These are phyloP conservation scores for Podarcis raffonei DNA, from an alignment of 2,113 vertebrate genomes.

Conservation along the genomic window DNA sequence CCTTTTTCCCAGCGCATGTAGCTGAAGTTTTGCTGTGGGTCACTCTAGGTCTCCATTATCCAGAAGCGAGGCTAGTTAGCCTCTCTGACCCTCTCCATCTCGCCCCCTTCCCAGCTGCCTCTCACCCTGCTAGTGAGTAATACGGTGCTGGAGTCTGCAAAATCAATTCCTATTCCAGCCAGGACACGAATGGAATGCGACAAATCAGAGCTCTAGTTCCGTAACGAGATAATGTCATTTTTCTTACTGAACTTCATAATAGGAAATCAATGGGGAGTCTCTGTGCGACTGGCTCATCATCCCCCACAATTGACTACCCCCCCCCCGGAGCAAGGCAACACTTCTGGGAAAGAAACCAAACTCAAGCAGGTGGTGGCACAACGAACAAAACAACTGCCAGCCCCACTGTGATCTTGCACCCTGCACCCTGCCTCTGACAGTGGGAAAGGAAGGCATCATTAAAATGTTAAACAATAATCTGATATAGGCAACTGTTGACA, in stretches of 20 bases:
- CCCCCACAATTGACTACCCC: conserved; percentile 22
- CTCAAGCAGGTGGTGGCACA: not conserved
- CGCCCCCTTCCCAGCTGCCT: conserved; percentile 27
- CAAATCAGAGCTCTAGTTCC: conserved; percentile 62
- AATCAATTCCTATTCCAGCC: conserved; percentile 72
- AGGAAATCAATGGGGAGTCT: conserved; percentile 57
- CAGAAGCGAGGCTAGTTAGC: conserved; percentile 43
- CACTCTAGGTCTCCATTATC: conserved; percentile 14
- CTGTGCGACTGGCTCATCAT: conserved; percentile 28
- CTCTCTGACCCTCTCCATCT: conserved; percentile 21
- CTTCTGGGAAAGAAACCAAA: not conserved
- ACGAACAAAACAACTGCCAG: not conserved
- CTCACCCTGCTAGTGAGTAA: conserved; percentile 59
- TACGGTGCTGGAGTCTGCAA: conserved; percentile 49
- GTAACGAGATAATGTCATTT: conserved; percentile 60
- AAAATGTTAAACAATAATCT: not conserved
- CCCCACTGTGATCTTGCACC: too few species aligned
- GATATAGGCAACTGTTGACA: not conserved
- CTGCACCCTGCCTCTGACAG: not conserved
- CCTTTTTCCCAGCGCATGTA: not conserved
- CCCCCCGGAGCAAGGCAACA: not conserved
- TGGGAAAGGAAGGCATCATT: not conserved
- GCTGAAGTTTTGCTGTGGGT: not conserved
- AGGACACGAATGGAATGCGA: conserved; percentile 55
- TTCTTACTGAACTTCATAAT: conserved; percentile 58